These are phyloP conservation scores for Phymorhynchus buccinoides DNA, from an alignment of 1,140 invertebrate species.

Conservation along the genomic window DNA sequence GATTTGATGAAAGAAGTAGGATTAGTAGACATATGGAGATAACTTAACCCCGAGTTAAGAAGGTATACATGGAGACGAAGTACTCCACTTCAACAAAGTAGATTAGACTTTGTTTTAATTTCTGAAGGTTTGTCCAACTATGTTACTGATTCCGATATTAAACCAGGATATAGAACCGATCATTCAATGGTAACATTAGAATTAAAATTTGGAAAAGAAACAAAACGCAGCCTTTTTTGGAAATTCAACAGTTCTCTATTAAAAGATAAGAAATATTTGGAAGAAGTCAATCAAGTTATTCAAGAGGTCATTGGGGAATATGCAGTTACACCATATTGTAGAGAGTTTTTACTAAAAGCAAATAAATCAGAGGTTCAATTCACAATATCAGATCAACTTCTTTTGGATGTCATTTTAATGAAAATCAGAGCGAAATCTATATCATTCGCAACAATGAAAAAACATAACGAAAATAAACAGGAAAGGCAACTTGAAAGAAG, in stretches of 20 bases:
- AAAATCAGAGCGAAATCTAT: not conserved
- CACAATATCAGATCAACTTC: too few relatives aligned
- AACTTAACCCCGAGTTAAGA: not conserved
- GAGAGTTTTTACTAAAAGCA: not conserved
- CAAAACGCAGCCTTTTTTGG: not conserved
- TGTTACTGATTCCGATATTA: not conserved
- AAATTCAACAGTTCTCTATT: too few relatives aligned
- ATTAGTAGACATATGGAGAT: not conserved
- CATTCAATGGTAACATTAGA: not conserved
- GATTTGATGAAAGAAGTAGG: constrained; percentile 27
- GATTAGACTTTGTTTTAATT: not conserved
- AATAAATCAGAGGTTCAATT: not conserved
- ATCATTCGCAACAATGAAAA: not conserved
- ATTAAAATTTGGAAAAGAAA: not conserved
- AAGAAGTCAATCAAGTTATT: not conserved
- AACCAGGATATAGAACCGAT: constrained; percentile 4
- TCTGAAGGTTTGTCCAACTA: not conserved
- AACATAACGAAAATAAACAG: too few relatives aligned
- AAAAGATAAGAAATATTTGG: not conserved
- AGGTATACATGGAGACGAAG: constrained; percentile 1
- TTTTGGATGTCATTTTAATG: too few relatives aligned
- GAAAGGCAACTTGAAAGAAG: not conserved
- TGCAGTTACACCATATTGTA: not conserved
- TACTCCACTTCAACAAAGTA: not conserved
- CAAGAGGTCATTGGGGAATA: not conserved